Evolutionary conservation across 2,888 invertebrate genomes (phyloP), one percentile per base, ranked within the genome.

Genomic region (Platerodrilus igneus): DNA sequence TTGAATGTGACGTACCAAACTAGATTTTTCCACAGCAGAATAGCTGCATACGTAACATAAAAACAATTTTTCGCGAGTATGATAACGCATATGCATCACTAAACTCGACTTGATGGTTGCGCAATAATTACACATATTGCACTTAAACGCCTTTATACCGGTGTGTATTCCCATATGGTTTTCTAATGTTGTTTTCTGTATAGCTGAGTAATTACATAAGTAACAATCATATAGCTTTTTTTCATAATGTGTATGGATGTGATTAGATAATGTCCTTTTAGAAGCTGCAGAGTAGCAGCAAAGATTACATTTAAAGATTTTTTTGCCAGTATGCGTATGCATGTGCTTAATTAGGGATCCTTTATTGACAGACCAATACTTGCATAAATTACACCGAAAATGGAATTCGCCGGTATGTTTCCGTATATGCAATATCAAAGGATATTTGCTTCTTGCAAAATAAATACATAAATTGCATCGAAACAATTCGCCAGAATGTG

Each of bases 131-230:
- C 36, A 36, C 9, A 19, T 9, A 4, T 28, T 9, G 10, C 36
- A 36, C 3, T 15, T 16, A 4, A 28, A 36, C 3, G 36, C 25
- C 11, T 34, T 34, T 19, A 25, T 26, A 17, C 34, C 34, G 5
- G 34, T 34, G n/a, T 34, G 34, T n/a, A 16, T 34, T 13, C 34
- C 10, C 9, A 34, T 9, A 3, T 28, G 28, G 16, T 28, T 17
- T 10, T 17, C 17, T 18, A 28, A 17, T 17, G 16, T 16, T 6
- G 28, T 28, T 1, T 25, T 25, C 6, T 18, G 16, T 19, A 25
- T 34, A n/a, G 23, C 22, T 3, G 18, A 16, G 16, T 25, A 32
- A 14, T 17, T 20, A 13, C 23, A 26, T 3, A 26, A 4, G 2
- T 16, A 4, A 9, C 30, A 33, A 8, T 27, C 21, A 20, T 27